Conservation (phyloP, 2,888 invertebrate genomes). For the Ichneumoninae sp. region DNA sequence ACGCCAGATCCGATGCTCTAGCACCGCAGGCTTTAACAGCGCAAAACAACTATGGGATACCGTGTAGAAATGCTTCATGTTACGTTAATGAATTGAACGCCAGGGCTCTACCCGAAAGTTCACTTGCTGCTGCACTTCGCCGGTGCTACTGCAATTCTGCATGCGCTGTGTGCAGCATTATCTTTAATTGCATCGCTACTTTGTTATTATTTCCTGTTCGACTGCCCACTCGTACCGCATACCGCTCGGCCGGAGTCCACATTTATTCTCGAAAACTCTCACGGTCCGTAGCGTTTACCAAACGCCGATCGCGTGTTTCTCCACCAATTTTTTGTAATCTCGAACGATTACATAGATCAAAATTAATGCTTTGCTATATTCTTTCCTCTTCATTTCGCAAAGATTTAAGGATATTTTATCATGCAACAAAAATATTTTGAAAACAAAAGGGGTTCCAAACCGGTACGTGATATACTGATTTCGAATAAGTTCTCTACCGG, state of each 20-base stretch:
- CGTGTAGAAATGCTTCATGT: slow-evolving; percentile 68
- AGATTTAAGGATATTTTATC: neutral
- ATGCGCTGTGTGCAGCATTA: slow-evolving; percentile 47
- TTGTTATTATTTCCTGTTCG: slow-evolving; percentile 63
- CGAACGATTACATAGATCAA: slow-evolving; percentile 6
- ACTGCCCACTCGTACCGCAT: slow-evolving; percentile 61
- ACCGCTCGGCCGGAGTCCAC: slow-evolving; percentile 21
- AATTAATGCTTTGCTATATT: neutral
- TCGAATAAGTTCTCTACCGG: slow-evolving; percentile 3
- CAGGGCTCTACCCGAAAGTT: slow-evolving; percentile 60
- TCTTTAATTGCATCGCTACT: slow-evolving; percentile 70
- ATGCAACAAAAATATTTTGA: neutral
- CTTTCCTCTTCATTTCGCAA: neutral
- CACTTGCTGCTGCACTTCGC: slow-evolving; percentile 49
- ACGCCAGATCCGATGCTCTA: slow-evolving; percentile 54
- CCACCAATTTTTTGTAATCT: neutral
- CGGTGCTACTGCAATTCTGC: slow-evolving; percentile 32
- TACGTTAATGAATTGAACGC: slow-evolving; percentile 72
- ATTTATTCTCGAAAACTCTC: slow-evolving; percentile 43
- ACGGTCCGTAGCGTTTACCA: slow-evolving; percentile 20
- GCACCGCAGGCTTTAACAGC: slow-evolving; percentile 35
- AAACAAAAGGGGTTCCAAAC: neutral
- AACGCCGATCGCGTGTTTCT: slow-evolving; percentile 11
- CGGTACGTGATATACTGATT: neutral
- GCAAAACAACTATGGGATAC: slow-evolving; percentile 29